Evolutionary conservation across 2,113 vertebrate species (phyloP).

Genomic region (Nibea coibor): DNA sequence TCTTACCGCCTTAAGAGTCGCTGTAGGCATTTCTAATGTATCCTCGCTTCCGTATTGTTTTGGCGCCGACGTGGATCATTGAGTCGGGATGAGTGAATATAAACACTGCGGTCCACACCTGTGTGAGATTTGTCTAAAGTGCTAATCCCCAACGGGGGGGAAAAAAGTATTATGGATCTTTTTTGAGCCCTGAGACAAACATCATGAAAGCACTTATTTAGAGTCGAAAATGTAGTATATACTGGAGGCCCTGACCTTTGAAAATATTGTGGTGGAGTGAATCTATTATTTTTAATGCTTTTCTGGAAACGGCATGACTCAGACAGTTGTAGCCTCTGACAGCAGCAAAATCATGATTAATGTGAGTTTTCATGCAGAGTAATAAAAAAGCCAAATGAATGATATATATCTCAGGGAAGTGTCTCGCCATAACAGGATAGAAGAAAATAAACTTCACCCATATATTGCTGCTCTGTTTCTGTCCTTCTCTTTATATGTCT

Average conservation of each 20-base stretch:
- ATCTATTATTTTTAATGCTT: not conserved
- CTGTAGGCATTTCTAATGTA: conserved; percentile 15
- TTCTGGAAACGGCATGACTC: not conserved
- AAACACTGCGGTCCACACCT: not conserved
- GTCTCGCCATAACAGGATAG: not conserved
- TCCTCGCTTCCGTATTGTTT: not conserved
- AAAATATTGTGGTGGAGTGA: not conserved
- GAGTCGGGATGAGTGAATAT: conserved; percentile 1
- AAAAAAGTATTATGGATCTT: not conserved
- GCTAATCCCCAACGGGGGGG: not conserved
- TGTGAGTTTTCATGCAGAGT: not conserved
- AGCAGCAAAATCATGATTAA: not conserved
- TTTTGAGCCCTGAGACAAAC: not conserved
- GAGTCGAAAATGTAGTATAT: not conserved
- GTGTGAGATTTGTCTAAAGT: conserved; percentile 12
- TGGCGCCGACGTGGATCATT: conserved; percentile 10
- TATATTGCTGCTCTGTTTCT: conserved; percentile 1
- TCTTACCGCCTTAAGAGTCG: not conserved
- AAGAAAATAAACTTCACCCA: conserved; percentile 3
- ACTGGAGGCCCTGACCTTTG: not conserved
- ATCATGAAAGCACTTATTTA: not conserved
- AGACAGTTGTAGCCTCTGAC: not conserved
- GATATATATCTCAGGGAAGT: not conserved
- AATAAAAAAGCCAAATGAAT: not conserved
- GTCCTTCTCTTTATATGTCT: not conserved